Evolutionary conservation across 2,888 invertebrate species (phyloP), one percentile per base, ranked within the genome.

Genomic region (Plagodis pulveraria): DNA sequence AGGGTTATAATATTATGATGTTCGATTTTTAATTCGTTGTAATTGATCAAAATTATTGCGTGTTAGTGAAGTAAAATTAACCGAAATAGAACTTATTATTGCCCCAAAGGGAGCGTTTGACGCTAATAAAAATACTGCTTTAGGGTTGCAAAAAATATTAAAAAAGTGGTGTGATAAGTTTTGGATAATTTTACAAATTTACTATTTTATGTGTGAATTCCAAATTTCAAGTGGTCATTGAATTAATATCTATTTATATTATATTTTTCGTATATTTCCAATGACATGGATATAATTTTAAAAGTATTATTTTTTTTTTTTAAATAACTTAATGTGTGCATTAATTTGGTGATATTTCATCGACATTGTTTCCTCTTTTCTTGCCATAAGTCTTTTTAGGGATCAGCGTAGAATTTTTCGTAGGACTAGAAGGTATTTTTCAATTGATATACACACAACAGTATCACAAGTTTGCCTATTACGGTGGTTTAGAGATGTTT

Each of bases 161-260:
- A 84, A n/a, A 89, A 89, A 83, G 90, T 91, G 91, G 90, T 91
- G 91, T 92, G 91, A 92, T 92, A 92, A 88, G 90, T 92, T 92
- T 92, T 92, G 89, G 92, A 92, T 91, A 90, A 91, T 92, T 92
- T 92, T 92, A 92, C 92, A 92, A 92, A 90, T 91, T 91, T 91
- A 91, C 90, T 91, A 91, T 90, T 90, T 91, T 92, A 85, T 87
- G 88, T 91, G 90, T 89, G 87, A 86, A 89, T 88, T 91, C 89
- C 89, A 86, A 88, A 89, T 88, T 87, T 87, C 75, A 76, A 88
- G 84, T 83, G 63, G 77, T 86, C 80, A 76, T 85, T 80, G 76
- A 76, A 80, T 76, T 72, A 69, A 66, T 68, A 63, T 65, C 58
- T 72, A 66, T 70, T 67, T 70, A 74, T 72, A 66, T 74, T 77